Evolutionary conservation across 2,888 invertebrate species (phyloP), one percentile per base, ranked within the genome.

Genomic region (Branchipolynoe longqiensis): DNA sequence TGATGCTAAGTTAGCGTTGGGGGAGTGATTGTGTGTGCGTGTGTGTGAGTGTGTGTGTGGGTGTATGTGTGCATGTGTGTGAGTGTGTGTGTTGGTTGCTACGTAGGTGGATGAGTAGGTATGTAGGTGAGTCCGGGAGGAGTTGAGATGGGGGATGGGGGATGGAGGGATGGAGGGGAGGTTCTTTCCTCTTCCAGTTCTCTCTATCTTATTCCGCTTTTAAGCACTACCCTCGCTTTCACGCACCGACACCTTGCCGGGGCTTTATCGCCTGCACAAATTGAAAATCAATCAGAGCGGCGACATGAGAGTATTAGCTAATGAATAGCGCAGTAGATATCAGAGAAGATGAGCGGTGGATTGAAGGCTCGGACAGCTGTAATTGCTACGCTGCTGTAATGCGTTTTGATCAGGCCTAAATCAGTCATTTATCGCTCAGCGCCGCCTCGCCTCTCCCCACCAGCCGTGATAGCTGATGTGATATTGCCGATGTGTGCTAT

Each of bases 211-310:
- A n/a, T n/a, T n/a, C n/a, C n/a, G n/a, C n/a, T n/a, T n/a, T 31
- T 62, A 62, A 62, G 22, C 36, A 69, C 33, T 33, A 69, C 69
- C 69, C 38, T 4, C 38, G 33, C n/a, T 69, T 36, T 69, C 38
- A 33, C 69, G 38, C 69, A 33, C 69, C 69, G 38, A 69, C 69
- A 69, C 69, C 69, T 69, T 38, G 3, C 18, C 18, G 3, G 69
- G 8, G 69, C 69, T 69, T 69, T 69, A 69, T 69, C 69, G 38
- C 69, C 33, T 36, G 69, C 18, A 69, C 69, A 69, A 69, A 69
- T 69, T 69, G 69, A 69, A 69, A 69, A 69, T 69, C 69, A 69
- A 69, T 69, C 69, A 38, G 22, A 69, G 38, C 38, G 33, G 69
- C 38, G 36, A 1, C 69, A n/a, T 69, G 36, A 6, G 33, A 18